Conservation (phyloP, 2,888 invertebrate species). For the Diadromus collaris region DNA sequence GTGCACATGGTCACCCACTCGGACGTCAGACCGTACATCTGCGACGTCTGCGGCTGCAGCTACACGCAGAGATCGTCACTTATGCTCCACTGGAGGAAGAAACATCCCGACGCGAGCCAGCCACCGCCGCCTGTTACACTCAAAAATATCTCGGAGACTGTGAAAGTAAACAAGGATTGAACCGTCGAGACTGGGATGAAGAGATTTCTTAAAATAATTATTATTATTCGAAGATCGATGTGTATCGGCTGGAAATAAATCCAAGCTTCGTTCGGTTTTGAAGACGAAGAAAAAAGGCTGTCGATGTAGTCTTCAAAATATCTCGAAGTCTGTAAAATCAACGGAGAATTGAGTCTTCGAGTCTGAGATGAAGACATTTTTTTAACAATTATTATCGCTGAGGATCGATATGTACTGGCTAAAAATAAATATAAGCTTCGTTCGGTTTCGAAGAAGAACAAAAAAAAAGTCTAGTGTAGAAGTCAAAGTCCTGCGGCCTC, state of each 20-base stretch:
- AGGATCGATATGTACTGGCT: background rate
- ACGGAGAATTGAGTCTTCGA: constrained; percentile 18
- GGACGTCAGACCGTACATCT: constrained; percentile 64
- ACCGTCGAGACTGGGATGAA: background rate
- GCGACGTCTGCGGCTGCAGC: constrained; percentile 60
- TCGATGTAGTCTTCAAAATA: too few relatives aligned
- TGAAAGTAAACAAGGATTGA: too few relatives aligned
- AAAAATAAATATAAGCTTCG: constrained; percentile 16
- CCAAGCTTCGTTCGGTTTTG: background rate
- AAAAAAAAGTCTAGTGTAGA: background rate
- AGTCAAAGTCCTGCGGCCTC: constrained; percentile 1
- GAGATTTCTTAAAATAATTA: background rate
- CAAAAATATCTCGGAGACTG: constrained; percentile 51
- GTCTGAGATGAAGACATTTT: background rate
- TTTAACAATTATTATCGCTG: background rate
- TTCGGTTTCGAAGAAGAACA: background rate
- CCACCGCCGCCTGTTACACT: constrained; percentile 55
- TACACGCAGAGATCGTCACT: constrained; percentile 67
- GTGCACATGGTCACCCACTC: constrained; percentile 63
- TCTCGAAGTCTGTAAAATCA: too few relatives aligned
- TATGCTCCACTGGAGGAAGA: constrained; percentile 62
- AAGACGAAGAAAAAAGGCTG: background rate
- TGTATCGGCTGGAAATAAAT: constrained; percentile 5
- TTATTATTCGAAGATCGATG: background rate
- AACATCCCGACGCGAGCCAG: constrained; percentile 53